Conservation (phyloP, 2,113 vertebrate genomes). For the Paramormyrops kingsleyae region DNA sequence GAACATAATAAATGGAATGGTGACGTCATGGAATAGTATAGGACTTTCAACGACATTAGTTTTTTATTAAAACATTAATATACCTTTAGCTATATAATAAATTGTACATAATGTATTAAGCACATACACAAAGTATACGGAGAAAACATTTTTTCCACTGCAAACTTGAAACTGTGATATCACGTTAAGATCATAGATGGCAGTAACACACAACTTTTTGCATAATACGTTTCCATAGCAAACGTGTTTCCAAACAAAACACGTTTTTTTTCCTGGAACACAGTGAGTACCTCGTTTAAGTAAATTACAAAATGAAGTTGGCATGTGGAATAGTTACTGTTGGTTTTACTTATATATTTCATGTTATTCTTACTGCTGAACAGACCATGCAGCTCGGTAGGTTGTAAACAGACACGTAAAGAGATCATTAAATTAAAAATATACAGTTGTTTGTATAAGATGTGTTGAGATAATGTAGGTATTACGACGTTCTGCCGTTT, state of each 20-base stretch:
- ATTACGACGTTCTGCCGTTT: background rate
- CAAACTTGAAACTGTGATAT: background rate
- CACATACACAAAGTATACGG: background rate
- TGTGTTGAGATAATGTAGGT: background rate
- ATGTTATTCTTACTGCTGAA: background rate
- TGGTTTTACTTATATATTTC: background rate
- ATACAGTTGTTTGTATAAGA: background rate
- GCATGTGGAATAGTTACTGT: background rate
- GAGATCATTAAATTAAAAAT: background rate
- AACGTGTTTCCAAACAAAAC: background rate
- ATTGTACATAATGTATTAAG: background rate
- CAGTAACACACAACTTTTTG: conserved; percentile 1
- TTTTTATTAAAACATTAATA: background rate
- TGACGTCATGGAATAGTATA: background rate
- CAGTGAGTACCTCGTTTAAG: background rate
- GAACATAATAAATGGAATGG: background rate
- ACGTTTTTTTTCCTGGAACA: background rate
- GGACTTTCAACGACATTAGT: background rate
- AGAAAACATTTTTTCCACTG: background rate
- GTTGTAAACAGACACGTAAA: background rate
- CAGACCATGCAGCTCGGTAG: background rate
- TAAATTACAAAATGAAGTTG: background rate
- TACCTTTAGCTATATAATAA: background rate
- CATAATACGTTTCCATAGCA: conserved; percentile 27
- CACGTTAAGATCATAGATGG: conserved; percentile 22